A percentile compares a stretch with the other conserved stretches of the same genome.
phyloP scores from a whole-genome alignment of 2,113 vertebrate genomes.

The Typhlomys cinereus region DNA sequence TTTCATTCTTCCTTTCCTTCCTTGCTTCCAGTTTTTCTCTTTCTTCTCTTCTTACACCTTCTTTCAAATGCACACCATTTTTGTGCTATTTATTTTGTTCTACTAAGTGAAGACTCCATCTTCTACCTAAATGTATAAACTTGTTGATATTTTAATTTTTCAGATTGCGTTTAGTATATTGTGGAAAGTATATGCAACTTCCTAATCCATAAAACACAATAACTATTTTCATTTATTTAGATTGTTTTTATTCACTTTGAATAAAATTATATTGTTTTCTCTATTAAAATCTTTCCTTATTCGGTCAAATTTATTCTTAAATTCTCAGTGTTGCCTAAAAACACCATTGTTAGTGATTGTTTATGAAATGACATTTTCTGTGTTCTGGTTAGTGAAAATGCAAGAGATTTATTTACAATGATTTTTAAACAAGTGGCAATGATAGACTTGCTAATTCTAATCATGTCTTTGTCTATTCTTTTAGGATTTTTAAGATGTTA shows the following conservation, averaged over 20 bases:
- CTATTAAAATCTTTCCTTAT: neutral
- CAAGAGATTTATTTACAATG: neutral
- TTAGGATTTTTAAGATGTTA: neutral
- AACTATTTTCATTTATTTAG: conserved; percentile 16
- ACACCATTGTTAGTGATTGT: neutral
- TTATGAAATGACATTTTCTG: neutral
- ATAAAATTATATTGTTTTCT: neutral
- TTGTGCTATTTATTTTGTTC: neutral
- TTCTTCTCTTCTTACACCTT: neutral
- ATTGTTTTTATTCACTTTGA: neutral
- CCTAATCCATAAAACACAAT: neutral
- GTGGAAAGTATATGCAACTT: neutral
- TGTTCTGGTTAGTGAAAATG: neutral
- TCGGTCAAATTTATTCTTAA: neutral
- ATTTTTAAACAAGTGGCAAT: neutral
- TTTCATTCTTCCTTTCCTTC: neutral
- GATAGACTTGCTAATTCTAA: neutral
- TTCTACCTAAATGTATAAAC: neutral
- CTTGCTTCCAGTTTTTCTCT: neutral
- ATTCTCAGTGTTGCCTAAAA: neutral
- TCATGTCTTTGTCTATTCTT: neutral
- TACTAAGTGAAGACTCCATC: neutral
- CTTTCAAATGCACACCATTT: neutral
- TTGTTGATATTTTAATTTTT: neutral
- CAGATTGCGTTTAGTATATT: neutral